Percentiles rank a stretch among this genome's conserved stretches.
phyloP scores from a whole-genome alignment of 2,888 invertebrate genomes.

The Leucania comma region DNA sequence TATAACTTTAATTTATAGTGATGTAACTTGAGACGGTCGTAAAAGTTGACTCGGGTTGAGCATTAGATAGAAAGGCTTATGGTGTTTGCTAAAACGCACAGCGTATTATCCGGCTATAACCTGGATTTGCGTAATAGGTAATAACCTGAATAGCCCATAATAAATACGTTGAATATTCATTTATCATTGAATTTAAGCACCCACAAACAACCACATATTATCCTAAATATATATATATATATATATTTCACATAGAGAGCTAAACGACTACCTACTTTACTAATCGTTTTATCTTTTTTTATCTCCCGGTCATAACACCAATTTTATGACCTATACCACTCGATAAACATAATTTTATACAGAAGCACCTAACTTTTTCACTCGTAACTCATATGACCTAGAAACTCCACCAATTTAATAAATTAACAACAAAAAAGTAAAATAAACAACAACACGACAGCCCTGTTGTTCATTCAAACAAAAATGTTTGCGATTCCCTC shows the following conservation, averaged over 20 bases:
- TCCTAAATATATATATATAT: neutral
- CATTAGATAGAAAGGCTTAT: neutral
- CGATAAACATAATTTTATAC: too few relatives aligned
- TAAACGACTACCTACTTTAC: too few relatives aligned
- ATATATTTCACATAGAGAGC: neutral
- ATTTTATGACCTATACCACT: neutral
- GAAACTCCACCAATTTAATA: neutral
- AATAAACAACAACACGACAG: slow-evolving; percentile 28
- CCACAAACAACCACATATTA: neutral
- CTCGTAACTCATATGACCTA: neutral
- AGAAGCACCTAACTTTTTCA: neutral
- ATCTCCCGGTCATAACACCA: neutral
- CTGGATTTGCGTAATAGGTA: slow-evolving; percentile 24
- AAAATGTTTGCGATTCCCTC: slow-evolving; percentile 71
- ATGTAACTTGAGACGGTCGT: slow-evolving; percentile 15
- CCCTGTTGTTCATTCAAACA: slow-evolving; percentile 20
- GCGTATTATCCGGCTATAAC: slow-evolving; percentile 2
- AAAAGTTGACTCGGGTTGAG: slow-evolving; percentile 15
- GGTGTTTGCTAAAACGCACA: neutral
- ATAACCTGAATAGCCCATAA: slow-evolving; percentile 4
- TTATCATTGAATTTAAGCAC: neutral
- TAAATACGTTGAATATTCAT: slow-evolving; percentile 6
- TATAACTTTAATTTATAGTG: slow-evolving; percentile 4
- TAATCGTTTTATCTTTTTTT: neutral
- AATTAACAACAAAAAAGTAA: slow-evolving; percentile 22